Base-by-base conservation (phyloP, 2,113 vertebrate species). In the Neomonachus schauinslandi region DNA sequence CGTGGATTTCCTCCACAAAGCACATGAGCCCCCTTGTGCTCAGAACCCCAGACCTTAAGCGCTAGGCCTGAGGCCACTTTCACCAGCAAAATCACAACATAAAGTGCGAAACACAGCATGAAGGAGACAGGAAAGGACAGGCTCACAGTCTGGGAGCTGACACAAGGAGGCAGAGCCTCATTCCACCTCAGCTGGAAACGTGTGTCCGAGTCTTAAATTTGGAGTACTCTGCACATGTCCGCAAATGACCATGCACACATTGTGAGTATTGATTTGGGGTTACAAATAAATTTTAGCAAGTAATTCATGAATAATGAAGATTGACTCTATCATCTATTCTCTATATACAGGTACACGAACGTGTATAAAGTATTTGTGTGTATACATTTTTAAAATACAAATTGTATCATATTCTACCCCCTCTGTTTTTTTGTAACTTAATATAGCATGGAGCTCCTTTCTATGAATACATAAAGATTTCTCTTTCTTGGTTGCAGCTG, bases 181-280 rank as follows among this genome's bases (percentile, higher is more conserved):
- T 22, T 13, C 49, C 77, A 7, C 31, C 10, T 12, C 51, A 33
- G 53, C 69, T 0, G 61, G 76, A n/a, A 21, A 2, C 3, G 26
- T 2, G 1, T 1, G 0, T 5, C 1, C 1, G 7, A 19, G 16
- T 11, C 55, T 14, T 24, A 19, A 2, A 53, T 7, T 1, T 21
- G 36, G 4, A 33, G 51, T 24, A 1, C 24, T 51, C 57, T 7
- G 61, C n/a, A 4, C 26, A 9, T 11, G 76, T 14, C 59, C 4
- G 9, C 22, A 0, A 6, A 10, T 14, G 46, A 55, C 72, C 21
- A 8, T 2, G 12, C 26, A 22, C 36, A 36, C 31, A 0, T 8
- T 31, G 7, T 2, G 7, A 6, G 69, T 15, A 16, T 2, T 49
- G 71, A 49, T 51, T 26, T 33, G 36, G 36, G 55, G 39, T 24